These are phyloP conservation scores for Mellivora capensis DNA, from an alignment of 2,113 vertebrate species.

Conservation along the genomic window DNA sequence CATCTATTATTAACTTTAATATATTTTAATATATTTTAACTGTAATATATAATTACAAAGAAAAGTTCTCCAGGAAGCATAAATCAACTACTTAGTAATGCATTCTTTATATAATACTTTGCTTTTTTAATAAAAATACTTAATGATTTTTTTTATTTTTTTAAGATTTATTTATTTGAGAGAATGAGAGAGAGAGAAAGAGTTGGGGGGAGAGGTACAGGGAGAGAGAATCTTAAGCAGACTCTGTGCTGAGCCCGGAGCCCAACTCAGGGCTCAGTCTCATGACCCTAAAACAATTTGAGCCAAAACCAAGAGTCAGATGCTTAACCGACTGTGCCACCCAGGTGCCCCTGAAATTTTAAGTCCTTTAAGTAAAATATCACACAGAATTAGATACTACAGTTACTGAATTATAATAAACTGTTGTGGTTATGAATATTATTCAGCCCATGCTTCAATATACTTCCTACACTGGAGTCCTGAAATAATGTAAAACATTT, in stretches of 20 bases:
- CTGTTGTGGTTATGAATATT: background rate
- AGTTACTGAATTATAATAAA: conserved; percentile 31
- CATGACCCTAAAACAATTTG: background rate
- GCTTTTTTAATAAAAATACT: conserved; percentile 37
- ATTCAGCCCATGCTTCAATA: background rate
- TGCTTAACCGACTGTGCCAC: background rate
- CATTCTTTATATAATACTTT: conserved; percentile 1
- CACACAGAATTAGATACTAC: conserved; percentile 10
- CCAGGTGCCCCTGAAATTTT: background rate
- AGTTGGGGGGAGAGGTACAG: background rate
- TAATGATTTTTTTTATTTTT: background rate
- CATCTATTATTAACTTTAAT: conserved; percentile 26
- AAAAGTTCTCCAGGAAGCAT: conserved; percentile 17
- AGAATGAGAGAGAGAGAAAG: background rate
- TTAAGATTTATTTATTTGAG: background rate
- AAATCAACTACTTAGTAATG: conserved; percentile 26
- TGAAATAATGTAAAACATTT: conserved; percentile 40
- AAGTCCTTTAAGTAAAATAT: conserved; percentile 20
- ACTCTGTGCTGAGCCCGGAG: background rate
- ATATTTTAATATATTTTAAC: conserved; percentile 28
- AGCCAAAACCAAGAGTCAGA: background rate
- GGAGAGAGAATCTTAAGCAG: background rate
- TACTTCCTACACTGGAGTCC: background rate
- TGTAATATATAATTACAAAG: conserved; percentile 17
- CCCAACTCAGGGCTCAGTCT: background rate